These are phyloP conservation scores for Dromas ardeola DNA, from an alignment of 2,113 vertebrate species.

Conservation along the genomic window DNA sequence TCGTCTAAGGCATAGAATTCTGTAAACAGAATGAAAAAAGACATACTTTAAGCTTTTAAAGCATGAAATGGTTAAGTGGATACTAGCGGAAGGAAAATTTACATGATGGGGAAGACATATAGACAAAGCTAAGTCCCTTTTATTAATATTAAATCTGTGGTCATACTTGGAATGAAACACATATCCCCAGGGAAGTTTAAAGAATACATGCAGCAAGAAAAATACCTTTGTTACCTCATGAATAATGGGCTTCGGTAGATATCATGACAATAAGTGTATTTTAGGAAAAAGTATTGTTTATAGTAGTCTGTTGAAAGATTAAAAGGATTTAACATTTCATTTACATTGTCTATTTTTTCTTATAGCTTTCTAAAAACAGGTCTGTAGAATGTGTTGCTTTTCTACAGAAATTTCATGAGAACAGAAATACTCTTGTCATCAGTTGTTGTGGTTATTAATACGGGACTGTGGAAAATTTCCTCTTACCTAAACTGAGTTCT, in stretches of 20 bases:
- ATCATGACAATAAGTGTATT: slow-evolving; percentile 39
- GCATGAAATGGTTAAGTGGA: not conserved
- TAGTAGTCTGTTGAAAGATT: slow-evolving; percentile 30
- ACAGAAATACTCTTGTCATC: not conserved
- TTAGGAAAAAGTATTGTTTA: slow-evolving; percentile 16
- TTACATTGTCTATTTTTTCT: not conserved
- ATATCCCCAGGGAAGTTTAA: slow-evolving; percentile 31
- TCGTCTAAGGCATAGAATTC: not conserved
- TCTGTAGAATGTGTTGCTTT: not conserved
- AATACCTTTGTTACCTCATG: slow-evolving; percentile 32
- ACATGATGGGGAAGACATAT: not conserved
- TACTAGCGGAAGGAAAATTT: not conserved
- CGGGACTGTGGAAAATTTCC: not conserved
- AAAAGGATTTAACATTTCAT: slow-evolving; percentile 31
- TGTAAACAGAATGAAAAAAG: slow-evolving; percentile 35
- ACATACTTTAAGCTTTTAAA: not conserved
- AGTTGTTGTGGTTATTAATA: slow-evolving; percentile 19
- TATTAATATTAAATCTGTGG: slow-evolving; percentile 51
- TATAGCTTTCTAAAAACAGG: not conserved
- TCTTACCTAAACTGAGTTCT: not conserved
- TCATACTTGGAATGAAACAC: slow-evolving; percentile 42
- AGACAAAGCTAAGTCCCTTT: slow-evolving; percentile 28
- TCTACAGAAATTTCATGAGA: not conserved
- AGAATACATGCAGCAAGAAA: slow-evolving; percentile 24
- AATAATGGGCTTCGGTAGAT: slow-evolving; percentile 37